Conservation (phyloP, 2,888 invertebrate species). For the Priocnemis perturbator region DNA sequence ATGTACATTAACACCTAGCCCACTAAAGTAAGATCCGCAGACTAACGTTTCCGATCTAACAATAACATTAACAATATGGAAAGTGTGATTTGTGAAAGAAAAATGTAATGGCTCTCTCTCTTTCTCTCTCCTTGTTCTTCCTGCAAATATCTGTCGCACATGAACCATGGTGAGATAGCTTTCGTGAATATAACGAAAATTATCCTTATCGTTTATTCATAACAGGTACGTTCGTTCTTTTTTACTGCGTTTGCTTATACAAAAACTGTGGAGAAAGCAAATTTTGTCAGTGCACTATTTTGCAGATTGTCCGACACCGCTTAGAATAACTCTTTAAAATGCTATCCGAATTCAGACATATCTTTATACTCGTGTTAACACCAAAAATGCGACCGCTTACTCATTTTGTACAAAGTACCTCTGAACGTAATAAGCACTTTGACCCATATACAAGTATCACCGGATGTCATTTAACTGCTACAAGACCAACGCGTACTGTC, state of each 20-base stretch:
- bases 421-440: background rate
- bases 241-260: slow-evolving; percentile 30
- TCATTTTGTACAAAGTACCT: background rate
- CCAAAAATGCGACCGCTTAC: background rate
- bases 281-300: background rate
- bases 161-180: background rate
- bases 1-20: no score
- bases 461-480: no score
- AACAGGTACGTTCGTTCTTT: slow-evolving; percentile 45
- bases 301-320: slow-evolving; percentile 16
- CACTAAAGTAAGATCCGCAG: no score
- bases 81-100: no score
- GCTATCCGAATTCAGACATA: background rate
- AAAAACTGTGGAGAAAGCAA: slow-evolving; percentile 19
- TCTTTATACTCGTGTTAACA: background rate
- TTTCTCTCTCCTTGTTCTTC: no score
- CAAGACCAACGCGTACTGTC: slow-evolving; percentile 12
- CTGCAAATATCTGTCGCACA: no score
- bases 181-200: slow-evolving; percentile 17
- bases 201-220: slow-evolving; percentile 29
- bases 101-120: no score
- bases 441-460: background rate
- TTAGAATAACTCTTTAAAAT: background rate
- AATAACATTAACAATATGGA: no score
- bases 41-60: no score